These are phyloP conservation scores for Scaptomyza flava DNA, from an alignment of 2,888 invertebrate species.

Conservation along the genomic window DNA sequence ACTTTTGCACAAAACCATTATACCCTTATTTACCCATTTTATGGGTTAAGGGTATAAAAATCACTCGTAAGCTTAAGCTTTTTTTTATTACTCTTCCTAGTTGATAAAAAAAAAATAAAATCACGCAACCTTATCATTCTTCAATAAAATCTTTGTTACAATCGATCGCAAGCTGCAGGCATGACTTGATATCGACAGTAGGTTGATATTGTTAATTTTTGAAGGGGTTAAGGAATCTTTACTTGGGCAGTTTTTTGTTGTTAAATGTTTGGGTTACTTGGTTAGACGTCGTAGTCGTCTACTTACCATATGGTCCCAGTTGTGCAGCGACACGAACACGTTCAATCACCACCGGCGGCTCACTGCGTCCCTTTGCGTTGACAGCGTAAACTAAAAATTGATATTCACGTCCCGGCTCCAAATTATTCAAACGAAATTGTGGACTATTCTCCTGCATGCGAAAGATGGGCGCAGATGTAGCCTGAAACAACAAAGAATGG, in stretches of 20 bases:
- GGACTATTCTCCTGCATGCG: constrained; percentile 88
- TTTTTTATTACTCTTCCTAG: too few relatives aligned
- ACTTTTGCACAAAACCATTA: too few relatives aligned
- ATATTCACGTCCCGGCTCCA: constrained; percentile 91
- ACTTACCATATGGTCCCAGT: constrained; percentile 84
- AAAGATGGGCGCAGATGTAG: constrained; percentile 87
- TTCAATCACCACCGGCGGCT: constrained; percentile 89
- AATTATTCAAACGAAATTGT: constrained; percentile 89
- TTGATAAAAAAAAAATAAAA: too few relatives aligned
- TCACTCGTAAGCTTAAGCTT: too few relatives aligned
- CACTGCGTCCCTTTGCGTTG: constrained; percentile 91
- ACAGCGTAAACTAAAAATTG: constrained; percentile 92
- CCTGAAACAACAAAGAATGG: constrained; percentile 75
- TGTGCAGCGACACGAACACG: constrained; percentile 84
- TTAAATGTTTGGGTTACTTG: neutral
- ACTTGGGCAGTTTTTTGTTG: neutral
- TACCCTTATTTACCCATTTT: too few relatives aligned
- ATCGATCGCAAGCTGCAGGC: too few relatives aligned
- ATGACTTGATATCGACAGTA: too few relatives aligned
- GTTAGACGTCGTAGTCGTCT: constrained; percentile 15
- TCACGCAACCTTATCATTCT: too few relatives aligned
- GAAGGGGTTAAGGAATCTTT: neutral
- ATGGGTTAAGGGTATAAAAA: too few relatives aligned
- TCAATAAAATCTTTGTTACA: too few relatives aligned
- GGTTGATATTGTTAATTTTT: neutral